A percentile compares a stretch with the other conserved stretches of the same genome.
Conservation (phyloP, 2,797 vertebrate genomes). For the Loriculus beryllinus region DNA sequence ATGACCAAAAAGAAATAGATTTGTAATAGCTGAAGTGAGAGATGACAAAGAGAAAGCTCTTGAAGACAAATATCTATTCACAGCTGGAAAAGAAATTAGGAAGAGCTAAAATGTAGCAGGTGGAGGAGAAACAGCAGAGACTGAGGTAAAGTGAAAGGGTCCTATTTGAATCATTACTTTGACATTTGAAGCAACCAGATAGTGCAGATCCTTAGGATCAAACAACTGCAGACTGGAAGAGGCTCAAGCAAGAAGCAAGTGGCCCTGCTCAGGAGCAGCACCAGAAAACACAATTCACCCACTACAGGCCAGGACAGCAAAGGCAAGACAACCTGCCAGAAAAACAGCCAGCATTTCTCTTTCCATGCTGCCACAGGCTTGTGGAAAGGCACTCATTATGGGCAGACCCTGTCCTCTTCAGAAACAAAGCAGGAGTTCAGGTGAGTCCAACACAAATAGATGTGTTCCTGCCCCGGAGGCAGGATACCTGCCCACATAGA, state of each 20-base stretch:
- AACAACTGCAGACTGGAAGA: neutral
- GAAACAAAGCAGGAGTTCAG: neutral
- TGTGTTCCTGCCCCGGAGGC: neutral
- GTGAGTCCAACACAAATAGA: neutral
- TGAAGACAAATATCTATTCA: neutral
- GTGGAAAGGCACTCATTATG: neutral
- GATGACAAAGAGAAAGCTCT: neutral
- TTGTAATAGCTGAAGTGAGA: neutral
- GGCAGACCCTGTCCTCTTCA: neutral
- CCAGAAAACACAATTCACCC: neutral
- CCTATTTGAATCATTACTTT: neutral
- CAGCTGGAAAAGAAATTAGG: neutral
- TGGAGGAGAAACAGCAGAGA: neutral
- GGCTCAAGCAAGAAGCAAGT: neutral
- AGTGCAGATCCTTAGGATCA: neutral
- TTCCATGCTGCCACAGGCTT: fast-evolving
- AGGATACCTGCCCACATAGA: neutral
- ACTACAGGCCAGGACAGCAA: neutral
- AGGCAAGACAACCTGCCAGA: neutral
- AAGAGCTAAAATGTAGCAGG: neutral
- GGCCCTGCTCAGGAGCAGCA: neutral
- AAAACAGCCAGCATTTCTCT: neutral
- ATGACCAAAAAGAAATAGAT: neutral
- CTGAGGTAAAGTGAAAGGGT: neutral
- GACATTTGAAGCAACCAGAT: neutral